Evolutionary conservation across 1,140 invertebrate species (phyloP), one percentile per base, ranked within the genome.

Genomic region (Propsilocerus akamusi): DNA sequence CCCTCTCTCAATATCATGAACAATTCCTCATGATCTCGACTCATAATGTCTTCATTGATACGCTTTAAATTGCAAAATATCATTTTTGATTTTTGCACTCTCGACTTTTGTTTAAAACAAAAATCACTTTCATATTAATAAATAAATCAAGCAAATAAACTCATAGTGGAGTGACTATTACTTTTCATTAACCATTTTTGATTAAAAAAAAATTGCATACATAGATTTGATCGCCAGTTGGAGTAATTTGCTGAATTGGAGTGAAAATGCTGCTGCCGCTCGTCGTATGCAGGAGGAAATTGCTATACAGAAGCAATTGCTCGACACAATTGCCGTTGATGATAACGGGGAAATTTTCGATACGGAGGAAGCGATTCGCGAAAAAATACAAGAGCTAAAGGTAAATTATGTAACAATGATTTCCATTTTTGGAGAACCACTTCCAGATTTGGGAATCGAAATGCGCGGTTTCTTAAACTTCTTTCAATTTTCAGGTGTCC

Each of bases 211-310:
- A n/a, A n/a, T n/a, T n/a, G n/a, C n/a, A n/a, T n/a, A 56, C 54
- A 26, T 56, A 65, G 63, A 65, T 54, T 54, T 65, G 48, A 53
- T 65, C 51, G 60, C 58, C 12, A 59, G 58, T 48, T 65, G 63
- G 63, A 60, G 63, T 54, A 60, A 61, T 56, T 51, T 65, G 34
- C 53, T 65, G 23, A 54, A 52, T 50, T 65, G 63, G 63, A 65
- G 63, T 53, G 61, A 65, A 61, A 65, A 65, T 62, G 63, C 63
- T 46, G 53, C 58, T 1, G 53, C 54, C n/a, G 63, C 61, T 51
- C 57, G 61, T 34, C 56, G 61, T 26, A 52, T 63, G 55, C 63
- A 65, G 53, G 57, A 62, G 53, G 61, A 65, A 57, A 65, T 65
- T 60, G 58, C 54, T 46, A 53, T 56, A 25, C 41, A 65, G 49